Conservation (phyloP, 2,113 vertebrate species). For the Manacus vitellinus region DNA sequence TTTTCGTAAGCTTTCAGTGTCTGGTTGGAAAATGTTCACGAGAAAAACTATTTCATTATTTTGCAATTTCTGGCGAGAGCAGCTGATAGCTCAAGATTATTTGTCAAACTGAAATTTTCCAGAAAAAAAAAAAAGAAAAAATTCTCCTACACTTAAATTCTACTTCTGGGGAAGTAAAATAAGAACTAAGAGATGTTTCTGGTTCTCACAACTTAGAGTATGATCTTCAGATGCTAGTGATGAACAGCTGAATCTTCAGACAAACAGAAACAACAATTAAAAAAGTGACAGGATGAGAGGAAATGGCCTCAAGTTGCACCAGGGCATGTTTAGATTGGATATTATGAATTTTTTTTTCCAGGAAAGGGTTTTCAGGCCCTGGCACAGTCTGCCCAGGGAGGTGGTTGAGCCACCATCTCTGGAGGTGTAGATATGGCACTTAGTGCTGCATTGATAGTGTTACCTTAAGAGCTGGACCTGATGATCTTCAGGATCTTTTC, state of each 20-base stretch:
- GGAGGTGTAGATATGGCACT: not conserved
- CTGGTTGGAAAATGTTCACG: not conserved
- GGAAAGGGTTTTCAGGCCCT: accelerated
- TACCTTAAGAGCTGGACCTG: accelerated
- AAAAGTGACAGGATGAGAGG: accelerated
- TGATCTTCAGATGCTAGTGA: not conserved
- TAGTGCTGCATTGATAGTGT: accelerated
- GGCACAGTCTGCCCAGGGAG: not conserved
- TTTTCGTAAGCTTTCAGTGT: not conserved
- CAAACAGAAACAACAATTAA: not conserved
- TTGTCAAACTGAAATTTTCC: not conserved
- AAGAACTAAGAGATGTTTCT: not conserved
- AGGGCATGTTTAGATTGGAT: not conserved
- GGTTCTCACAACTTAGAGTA: not conserved
- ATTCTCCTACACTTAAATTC: not conserved
- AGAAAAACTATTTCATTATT: not conserved
- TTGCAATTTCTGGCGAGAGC: not conserved
- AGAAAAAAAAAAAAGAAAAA: not conserved
- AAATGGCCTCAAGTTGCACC: accelerated
- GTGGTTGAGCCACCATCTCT: not conserved
- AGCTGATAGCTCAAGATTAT: not conserved
- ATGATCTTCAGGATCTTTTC: not conserved
- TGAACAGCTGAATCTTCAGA: not conserved
- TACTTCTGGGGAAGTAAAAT: not conserved
- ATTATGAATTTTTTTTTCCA: not conserved